phyloP scores from a whole-genome alignment of 2,797 vertebrate species.

The Sylvia borin region DNA sequence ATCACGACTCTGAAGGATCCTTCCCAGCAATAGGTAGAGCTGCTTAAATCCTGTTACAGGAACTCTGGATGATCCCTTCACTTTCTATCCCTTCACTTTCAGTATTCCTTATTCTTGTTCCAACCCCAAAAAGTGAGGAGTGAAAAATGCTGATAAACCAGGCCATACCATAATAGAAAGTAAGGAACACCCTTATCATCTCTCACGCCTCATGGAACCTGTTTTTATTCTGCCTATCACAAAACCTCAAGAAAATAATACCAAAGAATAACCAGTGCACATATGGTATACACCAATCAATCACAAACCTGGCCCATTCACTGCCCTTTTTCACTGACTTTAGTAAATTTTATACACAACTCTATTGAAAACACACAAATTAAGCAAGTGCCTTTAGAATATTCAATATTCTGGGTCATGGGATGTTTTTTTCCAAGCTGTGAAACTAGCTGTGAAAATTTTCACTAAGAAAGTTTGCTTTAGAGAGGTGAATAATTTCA shows the following conservation, averaged over 20 bases:
- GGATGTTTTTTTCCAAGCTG: not conserved
- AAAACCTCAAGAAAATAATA: not conserved
- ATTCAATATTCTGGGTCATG: not conserved
- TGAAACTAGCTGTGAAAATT: not conserved
- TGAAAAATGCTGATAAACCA: not conserved
- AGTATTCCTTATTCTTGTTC: not conserved
- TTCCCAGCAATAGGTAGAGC: not conserved
- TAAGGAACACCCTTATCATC: not conserved
- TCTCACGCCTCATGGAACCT: not conserved
- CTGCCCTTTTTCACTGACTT: not conserved
- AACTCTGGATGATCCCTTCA: not conserved
- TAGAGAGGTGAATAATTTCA: not conserved
- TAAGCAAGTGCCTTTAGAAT: not conserved
- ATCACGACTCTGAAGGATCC: not conserved
- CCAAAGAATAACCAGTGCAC: not conserved
- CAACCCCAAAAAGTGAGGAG: not conserved
- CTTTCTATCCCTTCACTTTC: no score
- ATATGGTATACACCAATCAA: not conserved
- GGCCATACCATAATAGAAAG: not conserved
- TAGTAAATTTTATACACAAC: not conserved
- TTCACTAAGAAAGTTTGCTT: not conserved
- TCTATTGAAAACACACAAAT: not conserved
- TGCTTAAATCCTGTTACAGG: not conserved
- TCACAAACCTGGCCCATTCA: not conserved
- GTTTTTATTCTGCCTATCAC: not conserved